These are phyloP conservation scores for Drosophila recens DNA, from an alignment of 2,888 invertebrate species.

Conservation along the genomic window DNA sequence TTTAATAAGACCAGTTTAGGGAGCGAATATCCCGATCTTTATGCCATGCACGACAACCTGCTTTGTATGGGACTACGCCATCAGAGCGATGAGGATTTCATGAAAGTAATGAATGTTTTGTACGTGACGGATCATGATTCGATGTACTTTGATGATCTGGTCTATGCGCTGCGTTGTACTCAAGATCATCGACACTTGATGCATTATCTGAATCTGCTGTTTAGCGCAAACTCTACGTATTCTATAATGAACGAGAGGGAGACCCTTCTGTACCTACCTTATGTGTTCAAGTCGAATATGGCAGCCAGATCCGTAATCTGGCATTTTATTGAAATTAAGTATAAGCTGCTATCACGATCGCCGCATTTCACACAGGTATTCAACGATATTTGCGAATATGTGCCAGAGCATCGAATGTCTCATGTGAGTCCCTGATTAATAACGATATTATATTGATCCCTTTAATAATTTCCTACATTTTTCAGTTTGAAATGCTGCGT, in stretches of 20 bases:
- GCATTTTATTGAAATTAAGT: constrained; percentile 78
- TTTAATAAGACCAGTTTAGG: constrained; percentile 62
- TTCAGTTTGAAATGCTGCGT: constrained; percentile 71
- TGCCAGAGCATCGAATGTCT: constrained; percentile 55
- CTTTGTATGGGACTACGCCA: constrained; percentile 79
- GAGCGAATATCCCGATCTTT: constrained; percentile 55
- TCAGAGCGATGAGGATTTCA: constrained; percentile 73
- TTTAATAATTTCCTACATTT: background rate
- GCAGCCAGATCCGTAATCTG: constrained; percentile 72
- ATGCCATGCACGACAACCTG: constrained; percentile 62
- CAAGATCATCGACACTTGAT: constrained; percentile 70
- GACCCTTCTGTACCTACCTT: constrained; percentile 75
- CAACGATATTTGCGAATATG: constrained; percentile 76
- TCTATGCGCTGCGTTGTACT: constrained; percentile 79
- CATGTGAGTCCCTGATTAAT: constrained; percentile 50
- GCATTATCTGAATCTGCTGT: constrained; percentile 71
- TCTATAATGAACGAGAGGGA: constrained; percentile 68
- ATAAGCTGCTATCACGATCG: constrained; percentile 65
- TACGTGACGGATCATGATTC: constrained; percentile 52
- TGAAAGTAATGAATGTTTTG: constrained; percentile 62
- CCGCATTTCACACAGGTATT: constrained; percentile 70
- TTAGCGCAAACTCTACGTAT: constrained; percentile 77
- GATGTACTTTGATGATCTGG: constrained; percentile 73
- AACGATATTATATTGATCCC: background rate
- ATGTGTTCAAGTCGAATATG: constrained; percentile 74